These are phyloP conservation scores for Eremophila alpestris DNA, from an alignment of 2,797 vertebrate genomes.

Conservation along the genomic window DNA sequence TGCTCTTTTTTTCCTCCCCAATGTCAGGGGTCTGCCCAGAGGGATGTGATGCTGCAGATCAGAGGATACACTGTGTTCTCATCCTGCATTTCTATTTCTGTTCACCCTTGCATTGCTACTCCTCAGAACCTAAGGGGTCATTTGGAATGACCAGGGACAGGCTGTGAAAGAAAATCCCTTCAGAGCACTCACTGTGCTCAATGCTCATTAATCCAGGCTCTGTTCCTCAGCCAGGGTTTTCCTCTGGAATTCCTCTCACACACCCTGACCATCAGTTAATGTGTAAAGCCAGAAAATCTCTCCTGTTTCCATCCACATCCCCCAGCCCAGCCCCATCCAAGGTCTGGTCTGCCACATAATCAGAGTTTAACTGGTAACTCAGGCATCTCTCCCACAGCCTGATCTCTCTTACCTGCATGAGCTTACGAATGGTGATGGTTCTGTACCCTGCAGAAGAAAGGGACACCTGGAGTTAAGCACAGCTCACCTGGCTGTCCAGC, in stretches of 20 bases:
- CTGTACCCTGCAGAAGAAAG: slow-evolving; percentile 82
- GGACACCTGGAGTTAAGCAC: background rate
- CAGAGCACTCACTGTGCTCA: background rate
- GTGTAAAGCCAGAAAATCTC: background rate
- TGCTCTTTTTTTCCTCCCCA: background rate
- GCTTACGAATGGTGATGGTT: slow-evolving; percentile 88
- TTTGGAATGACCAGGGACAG: background rate
- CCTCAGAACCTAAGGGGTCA: background rate
- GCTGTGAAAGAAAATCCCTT: background rate
- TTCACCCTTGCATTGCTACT: background rate
- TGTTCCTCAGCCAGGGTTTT: background rate
- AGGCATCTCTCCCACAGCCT: background rate
- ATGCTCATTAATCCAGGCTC: rapidly evolving
- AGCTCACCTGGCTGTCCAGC: background rate
- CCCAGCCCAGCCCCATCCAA: background rate
- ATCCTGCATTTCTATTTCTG: background rate
- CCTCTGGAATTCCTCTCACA: background rate
- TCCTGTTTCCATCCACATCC: background rate
- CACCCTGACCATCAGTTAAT: background rate
- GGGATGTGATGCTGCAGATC: background rate
- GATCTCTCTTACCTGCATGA: slow-evolving; percentile 89
- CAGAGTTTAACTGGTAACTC: background rate
- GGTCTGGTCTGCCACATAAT: background rate
- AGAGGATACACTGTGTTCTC: background rate
- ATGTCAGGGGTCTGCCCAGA: background rate